Evolutionary conservation across 2,888 invertebrate species (phyloP).

Genomic region (Unio pictorum): DNA sequence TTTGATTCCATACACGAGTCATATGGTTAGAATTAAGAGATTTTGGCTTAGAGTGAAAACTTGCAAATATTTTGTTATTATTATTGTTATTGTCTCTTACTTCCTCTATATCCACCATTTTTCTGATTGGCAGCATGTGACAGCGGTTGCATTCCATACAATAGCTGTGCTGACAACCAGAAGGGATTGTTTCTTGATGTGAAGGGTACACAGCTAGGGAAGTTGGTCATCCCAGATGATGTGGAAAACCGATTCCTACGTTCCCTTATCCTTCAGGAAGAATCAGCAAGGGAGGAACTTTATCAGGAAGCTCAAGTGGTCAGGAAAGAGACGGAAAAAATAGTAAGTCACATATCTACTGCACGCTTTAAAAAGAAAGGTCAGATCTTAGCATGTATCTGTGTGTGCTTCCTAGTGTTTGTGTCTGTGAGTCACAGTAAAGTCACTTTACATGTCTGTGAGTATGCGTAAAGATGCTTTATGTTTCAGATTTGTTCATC

Average conservation of each 20-base stretch:
- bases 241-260: conserved; percentile 53
- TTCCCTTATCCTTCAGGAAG: conserved; percentile 52
- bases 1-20: too few relatives aligned
- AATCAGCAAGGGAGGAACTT: conserved; percentile 47
- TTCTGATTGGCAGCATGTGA: conserved; percentile 39
- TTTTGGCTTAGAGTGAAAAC: too few relatives aligned
- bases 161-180: conserved; percentile 28
- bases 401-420: too few relatives aligned
- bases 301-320: conserved; percentile 55
- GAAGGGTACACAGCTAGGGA: conserved; percentile 56
- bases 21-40: too few relatives aligned
- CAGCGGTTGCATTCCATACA: conserved; percentile 36
- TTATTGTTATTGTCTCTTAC: not conserved
- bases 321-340: conserved; percentile 53
- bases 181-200: conserved; percentile 56
- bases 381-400: too few relatives aligned
- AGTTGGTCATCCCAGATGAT: conserved; percentile 47
- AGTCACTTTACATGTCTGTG: too few relatives aligned
- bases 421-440: too few relatives aligned
- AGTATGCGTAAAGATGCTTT: too few relatives aligned
- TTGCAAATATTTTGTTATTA: too few relatives aligned
- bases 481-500: too few relatives aligned
- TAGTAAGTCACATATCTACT: conserved; percentile 29
- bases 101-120: not conserved
- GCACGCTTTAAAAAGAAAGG: too few relatives aligned